Base-by-base conservation (phyloP, 2,797 vertebrate species). In the Cottoperca gobio region DNA sequence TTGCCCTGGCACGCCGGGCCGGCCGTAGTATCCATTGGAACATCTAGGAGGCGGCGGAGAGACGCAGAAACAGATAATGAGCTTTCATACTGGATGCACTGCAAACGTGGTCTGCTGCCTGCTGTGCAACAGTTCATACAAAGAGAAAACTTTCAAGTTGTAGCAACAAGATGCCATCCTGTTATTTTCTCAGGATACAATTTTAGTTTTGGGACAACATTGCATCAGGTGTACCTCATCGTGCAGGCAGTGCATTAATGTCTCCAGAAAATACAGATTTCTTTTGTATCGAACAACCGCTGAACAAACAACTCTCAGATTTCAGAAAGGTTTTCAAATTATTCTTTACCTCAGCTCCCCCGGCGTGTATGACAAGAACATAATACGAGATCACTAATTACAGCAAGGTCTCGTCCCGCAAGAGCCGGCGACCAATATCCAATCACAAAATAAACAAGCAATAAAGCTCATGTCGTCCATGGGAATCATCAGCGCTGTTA, bases 21-120 rank as follows among this genome's bases (percentile, higher is more conserved):
- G 94, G 66, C 98, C 98, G 37, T 94, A 96, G 94, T 96, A 98
- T 59, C 98, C 98, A 59, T 97, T 97, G 70, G 95, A 94, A 92
- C 98, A 99, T 86, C 98, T 99, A 75, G 66, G 58, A 58, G 75
- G 78, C 72, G 72, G 72, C 43, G 74, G 63, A 76, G 60, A 84
- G 24, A 79, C 19, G 31, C 11, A 76, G 16, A 59, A 26, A 39
- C 8, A 6, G 23, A 40, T 17, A 0, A 42, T 17, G 52, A 40
- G 14, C 35, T 43, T 53, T 33, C 0, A 24, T 26, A 16, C 3
- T 2, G 12, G 33, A 23, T 24, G 35, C 23, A 26, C 8, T 65
- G 10, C 33, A 48, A 40, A 66, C 14, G 19, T 5, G 3, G 69
- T 37, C 35, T 53, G 7, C 19, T 54, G 19, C 2, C 31, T 71